Evolutionary conservation across 1,140 invertebrate species (phyloP), one percentile per base, ranked within the genome.

Genomic region (Macrotrachela quadricornifera): DNA sequence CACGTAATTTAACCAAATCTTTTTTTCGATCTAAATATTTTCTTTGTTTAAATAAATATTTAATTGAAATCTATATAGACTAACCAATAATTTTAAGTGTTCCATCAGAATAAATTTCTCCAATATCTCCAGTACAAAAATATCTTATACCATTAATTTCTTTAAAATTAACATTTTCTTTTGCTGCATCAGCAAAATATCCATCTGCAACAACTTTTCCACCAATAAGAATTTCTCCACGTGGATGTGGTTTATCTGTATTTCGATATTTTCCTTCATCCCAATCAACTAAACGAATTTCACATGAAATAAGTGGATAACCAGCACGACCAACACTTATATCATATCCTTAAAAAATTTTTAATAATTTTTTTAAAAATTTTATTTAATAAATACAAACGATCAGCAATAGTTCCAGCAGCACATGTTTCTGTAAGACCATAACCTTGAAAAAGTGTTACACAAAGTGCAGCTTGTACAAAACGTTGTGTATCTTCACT

Each of bases 41-140:
- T 37, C 16, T n/a, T 42, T 55, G 10, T 48, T 2, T 52, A 57
- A 14, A 37, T 9, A 47, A 47, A 14, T 6, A 12, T 9, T n/a
- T 10, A 51, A 17, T 15, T 48, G 6, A n/a, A 40, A 10, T 16
- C n/a, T n/a, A n/a, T n/a, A n/a, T n/a, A n/a, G n/a, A 55, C 72
- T 65, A 68, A 90, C 87, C 91, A 63, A 97, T 95, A 61, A 99
- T 94, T 74, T 84, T 85, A 44, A 97, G 78, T 60, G 79, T 81
- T 42, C 92, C 92, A 71, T 96, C 87, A 30, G 76, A 70, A 46
- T 90, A 80, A 56, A 94, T 72, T 74, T 92, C 85, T 10, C 82
- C 90, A 71, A 99, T 86, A 71, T 99, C 92, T 6, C 91, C 92
- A 46, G 86, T 88, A 60, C 79, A 80, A 70, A 97, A 96, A 83